Evolutionary conservation across 2,797 vertebrate genomes (phyloP), one percentile per base, ranked within the genome.

Genomic region (Fringilla coelebs): DNA sequence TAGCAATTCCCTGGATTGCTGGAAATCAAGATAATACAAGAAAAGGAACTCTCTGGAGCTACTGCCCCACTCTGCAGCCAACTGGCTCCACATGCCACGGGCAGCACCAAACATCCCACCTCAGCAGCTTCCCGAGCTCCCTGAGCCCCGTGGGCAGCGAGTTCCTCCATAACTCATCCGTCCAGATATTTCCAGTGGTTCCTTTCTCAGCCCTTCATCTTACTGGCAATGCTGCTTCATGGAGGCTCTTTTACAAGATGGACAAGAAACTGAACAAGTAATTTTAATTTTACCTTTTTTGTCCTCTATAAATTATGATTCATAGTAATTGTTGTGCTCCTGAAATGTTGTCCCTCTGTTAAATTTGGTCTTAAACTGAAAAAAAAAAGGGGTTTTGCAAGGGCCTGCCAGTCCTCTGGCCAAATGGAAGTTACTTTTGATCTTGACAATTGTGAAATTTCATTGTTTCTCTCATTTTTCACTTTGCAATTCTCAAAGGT

Each of bases 141-240:
- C 66, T 65, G 41, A 81, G 18, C 18, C 67, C 17, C 1, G 0
- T 7, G 29, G 36, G 4, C 8, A 57, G 62, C 0, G 0, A 76
- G 43, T 20, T 80, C 43, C 43, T 51, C 36, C 25, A 28, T 13
- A 88, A 70, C 10, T 58, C 52, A 34, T 14, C 32, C 32, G 21
- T 71, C 12, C 29, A 5, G 36, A 70, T 17, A 40, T 71, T 62
- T 22, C 61, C 55, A 58, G 60, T 14, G 3, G 4, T 79, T 73
- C 7, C 28, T 74, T 40, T 67, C n/a, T 43, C 52, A 88, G 61
- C 11, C 60, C 14, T 63, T 89, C 38, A 26, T 68, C 46, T 71
- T 81, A 11, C 46, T 55, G 46, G 34, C 20, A 78, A 13, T 17
- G 25, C 3, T 45, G 19, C 13, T 58, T 46, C 18, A 40, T 29